Base-by-base conservation (phyloP, 1,140 invertebrate genomes). In the Episyrphus balteatus region DNA sequence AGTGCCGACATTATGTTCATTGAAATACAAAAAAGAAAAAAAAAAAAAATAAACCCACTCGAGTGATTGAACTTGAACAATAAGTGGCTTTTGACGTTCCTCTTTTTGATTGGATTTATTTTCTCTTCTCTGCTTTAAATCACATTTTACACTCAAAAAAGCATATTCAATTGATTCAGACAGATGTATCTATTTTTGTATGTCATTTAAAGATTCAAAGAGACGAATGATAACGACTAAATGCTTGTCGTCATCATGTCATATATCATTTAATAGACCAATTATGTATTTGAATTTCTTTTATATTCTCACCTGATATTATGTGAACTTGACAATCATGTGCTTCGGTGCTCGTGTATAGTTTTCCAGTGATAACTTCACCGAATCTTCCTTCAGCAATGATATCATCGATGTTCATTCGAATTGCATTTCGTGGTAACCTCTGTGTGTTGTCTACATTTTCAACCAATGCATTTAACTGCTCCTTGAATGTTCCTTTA, bases 361-460 rank as follows among this genome's bases (percentile, higher is more conserved):
- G 71, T 39, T 71, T 76, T 0, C 81, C 83, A 49, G 70, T 78
- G 21, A 82, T 79, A 14, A 89, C 78, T 41, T 79, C 78, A 0
- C 86, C 86, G 69, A 84, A 91, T 52, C 75, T 75, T 17, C 86
- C 86, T n/a, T 80, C 68, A 1, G 81, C 80, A 31, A 85, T 67
- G n/a, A 85, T 60, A 55, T 79, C 72, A 13, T 75, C 74, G 1
- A 77, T 74, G 55, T 84, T 80, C 15, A 86, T 72, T 26, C 79
- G 79, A 38, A 89, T 60, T 41, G 77, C 73, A 58, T 79, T 82
- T 40, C 77, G 74, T 1, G 85, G 81, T 62, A 88, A 80, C 48
- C 77, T 82, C 76, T 81, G 83, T 0, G 84, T 68, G n/a, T 32
- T 15, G 14, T 62, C 53, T 3, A 68, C 44, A 15, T 50, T 53